Base-by-base conservation (phyloP, 1,140 invertebrate species). In the Anoplolepis gracilipes region DNA sequence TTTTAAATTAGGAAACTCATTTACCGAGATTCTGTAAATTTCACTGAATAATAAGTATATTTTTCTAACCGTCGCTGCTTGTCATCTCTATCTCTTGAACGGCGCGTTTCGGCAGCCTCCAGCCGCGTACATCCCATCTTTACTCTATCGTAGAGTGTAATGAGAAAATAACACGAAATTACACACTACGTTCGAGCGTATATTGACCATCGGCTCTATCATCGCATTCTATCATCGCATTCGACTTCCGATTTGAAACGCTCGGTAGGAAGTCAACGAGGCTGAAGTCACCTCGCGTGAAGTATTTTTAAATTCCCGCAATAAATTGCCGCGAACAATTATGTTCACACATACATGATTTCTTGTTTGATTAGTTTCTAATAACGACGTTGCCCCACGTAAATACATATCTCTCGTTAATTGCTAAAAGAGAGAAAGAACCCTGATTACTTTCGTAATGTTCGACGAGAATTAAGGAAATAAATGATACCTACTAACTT, bases 141-240 rank as follows among this genome's bases (percentile, higher is more conserved):
- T 72, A 46, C 84, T 25, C 57, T 36, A 55, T 61, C 55, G 30
- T 62, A 64, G 72, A 85, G 65, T 36, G 72, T 92, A 91, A 92
- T 87, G 91, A 91, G 87, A 91, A 91, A 91, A 91, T 92, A 91
- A 92, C 84, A 85, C 84, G 87, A 92, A 92, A 92, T 92, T 92
- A 92, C 90, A 91, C 91, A 92, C 85, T n/a, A 86, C 53, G 70
- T 86, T 49, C 64, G 75, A 91, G 82, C 75, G 82, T 65, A 65
- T 25, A 53, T 70, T 30, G 65, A 84, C 76, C 78, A 55, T 57
- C 53, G 53, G 72, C 53, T 59, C 22, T 57, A 8, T 39, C 64
- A 65, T 33, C 8, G 28, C 25, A 67, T 16, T 36, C 55, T 65
- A n/a, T 39, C 36, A 72, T 49, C 36, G 22, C 30, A 53, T 78